Conservation (phyloP, 2,113 vertebrate genomes). For the Psophia crepitans region DNA sequence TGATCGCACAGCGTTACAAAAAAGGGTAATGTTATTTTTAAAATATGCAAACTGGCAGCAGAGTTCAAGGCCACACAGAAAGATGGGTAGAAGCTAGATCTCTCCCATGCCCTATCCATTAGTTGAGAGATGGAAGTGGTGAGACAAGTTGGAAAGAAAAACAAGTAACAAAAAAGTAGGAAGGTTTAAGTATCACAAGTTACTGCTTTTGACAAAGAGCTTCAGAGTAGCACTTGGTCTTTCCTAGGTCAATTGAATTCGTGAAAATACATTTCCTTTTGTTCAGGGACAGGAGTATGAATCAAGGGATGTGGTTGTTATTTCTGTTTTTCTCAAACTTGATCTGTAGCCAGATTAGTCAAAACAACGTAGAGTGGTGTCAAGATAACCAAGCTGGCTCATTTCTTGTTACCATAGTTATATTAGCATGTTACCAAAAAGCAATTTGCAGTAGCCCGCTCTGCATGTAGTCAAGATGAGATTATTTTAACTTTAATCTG, state of each 20-base stretch:
- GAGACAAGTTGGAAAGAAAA: neutral
- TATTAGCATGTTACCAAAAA: slow-evolving; percentile 19
- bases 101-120: neutral
- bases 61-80: neutral
- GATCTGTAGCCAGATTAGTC: slow-evolving; percentile 51
- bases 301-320: neutral
- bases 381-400: slow-evolving; percentile 54
- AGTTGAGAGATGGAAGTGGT: neutral
- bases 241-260: neutral
- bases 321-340: slow-evolving; percentile 53
- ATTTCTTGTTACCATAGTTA: slow-evolving; percentile 68
- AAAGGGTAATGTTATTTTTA: neutral
- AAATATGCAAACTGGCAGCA: neutral
- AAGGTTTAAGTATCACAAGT: neutral
- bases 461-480: neutral
- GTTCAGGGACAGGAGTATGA: neutral
- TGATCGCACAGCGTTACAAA: neutral
- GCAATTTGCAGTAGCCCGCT: slow-evolving; percentile 16
- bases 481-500: neutral
- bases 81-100: neutral
- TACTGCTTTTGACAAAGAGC: neutral
- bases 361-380: slow-evolving; percentile 34
- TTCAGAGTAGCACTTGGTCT: neutral
- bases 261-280: slow-evolving; percentile 17
- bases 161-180: neutral